Base-by-base conservation (phyloP, 2,797 vertebrate species). In the Gymnoscopelus microlampas region DNA sequence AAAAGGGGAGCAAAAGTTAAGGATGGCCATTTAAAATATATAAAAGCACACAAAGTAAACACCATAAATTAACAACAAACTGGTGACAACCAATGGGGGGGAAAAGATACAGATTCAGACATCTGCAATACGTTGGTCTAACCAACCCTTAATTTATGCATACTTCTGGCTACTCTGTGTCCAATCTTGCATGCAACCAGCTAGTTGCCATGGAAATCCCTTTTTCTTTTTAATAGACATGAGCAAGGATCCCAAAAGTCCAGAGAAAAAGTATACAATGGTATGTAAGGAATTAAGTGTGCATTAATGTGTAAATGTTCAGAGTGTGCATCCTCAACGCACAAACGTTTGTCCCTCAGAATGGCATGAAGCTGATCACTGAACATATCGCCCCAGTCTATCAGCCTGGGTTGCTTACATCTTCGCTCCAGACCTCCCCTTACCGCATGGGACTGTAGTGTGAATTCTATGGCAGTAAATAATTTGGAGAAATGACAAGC, bases 181-280 rank as follows among this genome's bases (percentile, higher is more conserved):
- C 68, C 64, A 32, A 58, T 79, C 7, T 7, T 60, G 55, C 48
- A 53, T 51, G 62, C 63, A 53, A 1, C 44, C 23, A 15, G 51
- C 39, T 44, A 6, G 79, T 78, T 80, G 68, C 70, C 76, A 79
- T 81, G 72, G 74, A 76, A 71, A 83, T 19, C 14, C 47, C 11
- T 77, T 58, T 51, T 24, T 75, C 60, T 49, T 66, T 70, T 3
- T 0, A 70, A 70, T 13, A 59, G 59, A 61, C 67, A 26, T 56
- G 67, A 68, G 60, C 70, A 61, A 68, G 26, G 44, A 65, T 56
- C 68, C 67, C 51, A 60, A 71, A 53, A 66, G 65, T 51, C 55
- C 78, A 60, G 53, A 66, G 53, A 6, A 57, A 19, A 68, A 29
- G 6, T 70, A 71, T 68, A 53, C 53, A 23, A n/a, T 19, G 59